These are phyloP conservation scores for Bradypus variegatus DNA, from an alignment of 2,797 vertebrate species.

Conservation along the genomic window DNA sequence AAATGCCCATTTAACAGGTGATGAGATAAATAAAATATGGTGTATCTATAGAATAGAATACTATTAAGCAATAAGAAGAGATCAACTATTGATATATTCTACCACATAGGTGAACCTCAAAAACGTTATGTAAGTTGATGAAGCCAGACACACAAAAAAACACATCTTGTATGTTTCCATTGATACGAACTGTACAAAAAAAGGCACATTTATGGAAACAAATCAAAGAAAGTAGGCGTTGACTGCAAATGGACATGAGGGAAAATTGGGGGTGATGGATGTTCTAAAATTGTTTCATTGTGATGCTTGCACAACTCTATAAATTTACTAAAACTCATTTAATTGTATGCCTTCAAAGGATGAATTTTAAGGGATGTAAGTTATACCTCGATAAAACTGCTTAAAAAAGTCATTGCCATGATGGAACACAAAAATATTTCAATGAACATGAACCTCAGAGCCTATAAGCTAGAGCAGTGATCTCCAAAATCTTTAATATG, in stretches of 20 bases:
- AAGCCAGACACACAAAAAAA: not conserved
- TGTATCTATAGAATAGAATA: not conserved
- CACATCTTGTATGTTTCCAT: not conserved
- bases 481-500: not conserved
- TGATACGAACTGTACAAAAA: not conserved
- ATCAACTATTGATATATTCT: not conserved
- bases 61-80: not conserved
- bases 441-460: not conserved
- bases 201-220: not conserved
- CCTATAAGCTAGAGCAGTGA: not conserved
- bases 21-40: slow-evolving; percentile 7
- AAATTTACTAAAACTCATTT: slow-evolving; percentile 19
- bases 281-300: slow-evolving; percentile 3
- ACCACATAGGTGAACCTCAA: not conserved
- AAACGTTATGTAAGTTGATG: not conserved
- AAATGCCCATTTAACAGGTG: not conserved
- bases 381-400: not conserved
- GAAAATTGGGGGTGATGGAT: not conserved
- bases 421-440: not conserved
- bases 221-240: not conserved
- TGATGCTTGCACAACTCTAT: not conserved
- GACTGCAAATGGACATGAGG: not conserved
- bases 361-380: not conserved
- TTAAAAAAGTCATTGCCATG: not conserved
- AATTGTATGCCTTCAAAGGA: not conserved